These are phyloP conservation scores for Tetramorium parvispinum DNA, from an alignment of 1,140 invertebrate species.

Conservation along the genomic window DNA sequence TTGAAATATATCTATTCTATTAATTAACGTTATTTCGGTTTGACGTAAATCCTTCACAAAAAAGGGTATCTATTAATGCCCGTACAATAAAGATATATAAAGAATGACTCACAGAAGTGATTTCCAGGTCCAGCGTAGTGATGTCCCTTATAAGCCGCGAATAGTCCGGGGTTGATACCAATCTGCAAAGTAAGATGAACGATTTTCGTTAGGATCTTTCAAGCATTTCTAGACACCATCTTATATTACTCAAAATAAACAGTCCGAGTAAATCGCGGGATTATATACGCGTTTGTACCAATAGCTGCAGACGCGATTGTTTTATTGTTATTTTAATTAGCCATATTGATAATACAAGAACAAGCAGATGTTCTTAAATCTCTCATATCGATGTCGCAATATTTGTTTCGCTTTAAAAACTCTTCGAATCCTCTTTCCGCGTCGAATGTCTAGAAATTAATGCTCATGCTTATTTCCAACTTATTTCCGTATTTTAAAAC, in stretches of 20 bases:
- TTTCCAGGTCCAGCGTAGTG: conserved; percentile 99
- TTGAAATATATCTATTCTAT: background rate
- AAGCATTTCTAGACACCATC: background rate
- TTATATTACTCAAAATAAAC: background rate
- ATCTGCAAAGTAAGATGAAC: conserved; percentile 88
- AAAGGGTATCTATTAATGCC: background rate
- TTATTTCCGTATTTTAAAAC: conserved; percentile 74
- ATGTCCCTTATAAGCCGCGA: conserved; percentile 98
- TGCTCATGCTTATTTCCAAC: conserved; percentile 78
- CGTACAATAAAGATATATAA: background rate
- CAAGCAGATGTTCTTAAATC: background rate
- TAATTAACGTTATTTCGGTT: background rate
- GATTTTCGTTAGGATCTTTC: conserved; percentile 28
- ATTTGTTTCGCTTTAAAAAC: conserved; percentile 4
- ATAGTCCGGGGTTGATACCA: conserved; percentile 98
- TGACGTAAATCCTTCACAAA: background rate
- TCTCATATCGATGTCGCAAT: background rate
- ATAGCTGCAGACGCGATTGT: background rate
- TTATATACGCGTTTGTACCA: background rate
- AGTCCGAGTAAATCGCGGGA: background rate
- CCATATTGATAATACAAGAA: background rate
- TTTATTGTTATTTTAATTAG: conserved; percentile 40
- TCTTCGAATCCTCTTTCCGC: too few species aligned
- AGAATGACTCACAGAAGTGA: conserved; percentile 94
- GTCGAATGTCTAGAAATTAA: conserved; percentile 73